Conservation (phyloP, 30 jellyfish, hydroid and myxozoan species). For the Aurelia coerulea region DNA sequence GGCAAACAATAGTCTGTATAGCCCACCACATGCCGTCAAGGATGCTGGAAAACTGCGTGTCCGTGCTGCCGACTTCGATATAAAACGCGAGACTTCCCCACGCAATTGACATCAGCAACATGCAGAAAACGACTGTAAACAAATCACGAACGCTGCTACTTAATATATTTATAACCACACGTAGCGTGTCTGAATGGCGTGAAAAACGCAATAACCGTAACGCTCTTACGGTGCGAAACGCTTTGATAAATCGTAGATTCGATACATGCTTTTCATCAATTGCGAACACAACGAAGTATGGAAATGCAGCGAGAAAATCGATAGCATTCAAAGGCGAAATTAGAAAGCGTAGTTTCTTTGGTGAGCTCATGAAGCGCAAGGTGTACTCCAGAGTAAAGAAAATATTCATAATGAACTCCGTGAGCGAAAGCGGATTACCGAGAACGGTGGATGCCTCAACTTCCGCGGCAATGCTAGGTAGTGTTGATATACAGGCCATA, state of each 20-base stretch:
- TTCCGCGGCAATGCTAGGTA: conserved; percentile 42
- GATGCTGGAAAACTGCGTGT: conserved; percentile 66
- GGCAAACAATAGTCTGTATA: conserved; percentile 73
- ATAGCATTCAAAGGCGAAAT: conserved; percentile 55
- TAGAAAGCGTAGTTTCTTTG: conserved; percentile 41
- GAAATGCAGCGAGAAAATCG: conserved; percentile 69
- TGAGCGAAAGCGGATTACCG: conserved; percentile 33
- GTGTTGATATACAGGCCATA: conserved; percentile 80
- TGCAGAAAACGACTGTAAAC: conserved; percentile 58
- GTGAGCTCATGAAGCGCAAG: conserved; percentile 45
- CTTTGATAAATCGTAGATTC: conserved; percentile 60
- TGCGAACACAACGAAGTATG: conserved; percentile 63
- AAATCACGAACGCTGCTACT: conserved; percentile 74
- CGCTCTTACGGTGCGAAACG: conserved; percentile 75
- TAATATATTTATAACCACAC: conserved; percentile 59
- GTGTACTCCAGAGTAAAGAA: conserved; percentile 56
- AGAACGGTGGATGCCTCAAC: conserved; percentile 2
- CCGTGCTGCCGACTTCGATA: conserved; percentile 58
- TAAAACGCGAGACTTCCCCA: conserved; percentile 79
- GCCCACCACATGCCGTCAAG: conserved; percentile 94
- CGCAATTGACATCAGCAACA: conserved; percentile 56
- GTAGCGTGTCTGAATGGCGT: conserved; percentile 66
- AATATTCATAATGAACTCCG: conserved; percentile 60
- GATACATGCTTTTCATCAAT: conserved; percentile 56
- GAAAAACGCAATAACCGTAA: conserved; percentile 81